Evolutionary conservation across 23 tunicate species (phyloP), one percentile per base, ranked within the genome.

Genomic region (Clavelina lepadiformis): DNA sequence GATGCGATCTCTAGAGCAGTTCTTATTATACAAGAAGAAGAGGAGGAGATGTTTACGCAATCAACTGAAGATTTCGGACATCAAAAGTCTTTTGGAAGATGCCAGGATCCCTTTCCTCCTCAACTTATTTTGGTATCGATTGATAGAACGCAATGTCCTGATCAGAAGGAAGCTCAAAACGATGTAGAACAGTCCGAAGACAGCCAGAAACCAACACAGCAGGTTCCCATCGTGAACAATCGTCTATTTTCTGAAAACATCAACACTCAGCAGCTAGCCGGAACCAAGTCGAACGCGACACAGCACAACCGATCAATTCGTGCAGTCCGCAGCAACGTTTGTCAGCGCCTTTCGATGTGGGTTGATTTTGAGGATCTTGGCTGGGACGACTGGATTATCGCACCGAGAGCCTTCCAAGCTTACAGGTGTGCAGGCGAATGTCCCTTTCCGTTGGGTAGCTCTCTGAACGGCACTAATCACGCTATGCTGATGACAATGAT

Each of bases 321-420:
- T n/a, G n/a, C 76, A 2, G 26, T 24, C 5, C 53, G 76, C 30
- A 82, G 76, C 51, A 21, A 75, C 0, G 41, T 86, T 15, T 86
- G 95, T 58, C 79, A 78, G 27, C 69, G 80, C 1, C 63, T 57
- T 27, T 44, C 95, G 0, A 72, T 86, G 85, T 46, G 71, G 67
- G 74, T 86, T 24, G 63, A 58, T 36, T 86, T 86, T 65, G 70
- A 72, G 3, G 85, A 86, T 32, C 37, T 86, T 19, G 95, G 95
- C 5, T 86, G 95, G 95, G 63, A 73, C 18, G 69, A 72, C 29
- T 86, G 95, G 95, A 52, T 86, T 28, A 86, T 86, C 13, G 95
- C 95, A n/a, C 95, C 95, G 11, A 51, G 80, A 21, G 63, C 74
- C 2, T 57, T 71, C 35, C 95, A 86, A 31, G 83, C 85, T 15